Evolutionary conservation across 2,797 vertebrate genomes (phyloP), one percentile per base, ranked within the genome.

Genomic region (Odontamblyopus rebecca): DNA sequence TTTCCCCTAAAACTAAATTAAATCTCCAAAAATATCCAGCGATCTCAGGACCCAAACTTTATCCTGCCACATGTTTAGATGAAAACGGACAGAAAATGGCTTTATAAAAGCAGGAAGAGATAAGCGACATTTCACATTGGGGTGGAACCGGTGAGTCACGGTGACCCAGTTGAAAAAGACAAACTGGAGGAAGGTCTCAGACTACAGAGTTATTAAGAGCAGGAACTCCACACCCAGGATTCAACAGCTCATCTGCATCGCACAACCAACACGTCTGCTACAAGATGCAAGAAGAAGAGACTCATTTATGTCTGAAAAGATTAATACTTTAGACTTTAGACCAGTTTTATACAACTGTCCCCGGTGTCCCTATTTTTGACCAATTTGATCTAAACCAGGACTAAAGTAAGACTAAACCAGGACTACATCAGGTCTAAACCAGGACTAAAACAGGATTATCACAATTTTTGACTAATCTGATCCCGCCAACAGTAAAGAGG

Each of bases 91-190:
- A 64, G 67, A 77, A 74, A 72, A 56, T 78, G 11, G 64, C 29
- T 71, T 51, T 74, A 27, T 1, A 76, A 72, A 73, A 29, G 53
- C 29, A 62, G 27, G 4, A 67, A 67, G 30, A 61, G 66, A 82
- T 61, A 73, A 72, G 65, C 61, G 54, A 64, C 70, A 77, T 77
- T 70, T 76, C 29, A 70, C 65, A 77, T 88, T 78, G 69, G 51
- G 59, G 76, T 64, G 70, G 73, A 85, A 81, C 54, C 72, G 75
- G 63, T 62, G 73, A 87, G 75, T 86, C 78, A 80, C 13, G 2
- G 16, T 83, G 86, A 88, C 84, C 85, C 83, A 89, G 66, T 86
- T 89, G 64, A 79, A 30, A 70, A 56, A 61, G 74, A 76, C 73
- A 77, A 69, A 48, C 67, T 29, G 65, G 57, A 69, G 60, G 70